Conservation (phyloP, 2,888 invertebrate species). For the Athrips mouffetella region DNA sequence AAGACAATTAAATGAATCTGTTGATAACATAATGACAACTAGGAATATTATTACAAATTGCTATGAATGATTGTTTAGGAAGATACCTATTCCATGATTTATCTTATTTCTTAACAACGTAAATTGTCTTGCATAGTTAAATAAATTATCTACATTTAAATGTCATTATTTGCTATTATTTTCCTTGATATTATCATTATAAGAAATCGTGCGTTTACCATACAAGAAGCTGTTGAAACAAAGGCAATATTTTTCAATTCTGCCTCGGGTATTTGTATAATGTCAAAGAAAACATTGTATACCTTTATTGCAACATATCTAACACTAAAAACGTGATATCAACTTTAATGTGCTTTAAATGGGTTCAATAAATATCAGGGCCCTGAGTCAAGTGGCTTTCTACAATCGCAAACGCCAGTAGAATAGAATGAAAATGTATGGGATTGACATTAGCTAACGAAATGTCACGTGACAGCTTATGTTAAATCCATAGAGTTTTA, state of each 20-base stretch:
- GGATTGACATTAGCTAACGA: no score
- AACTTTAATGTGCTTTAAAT: no score
- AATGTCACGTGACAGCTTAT: no score
- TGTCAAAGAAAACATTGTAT: not conserved
- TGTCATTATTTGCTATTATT: not conserved
- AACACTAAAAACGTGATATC: no score
- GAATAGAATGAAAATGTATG: no score
- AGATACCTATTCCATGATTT: constrained; percentile 1
- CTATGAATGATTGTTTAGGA: not conserved
- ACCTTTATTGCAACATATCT: not conserved
- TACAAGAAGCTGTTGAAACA: not conserved
- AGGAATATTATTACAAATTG: constrained; percentile 3
- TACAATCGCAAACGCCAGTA: no score
- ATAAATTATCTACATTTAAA: not conserved
- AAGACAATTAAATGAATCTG: not conserved
- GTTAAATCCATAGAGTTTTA: no score
- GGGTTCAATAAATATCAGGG: no score
- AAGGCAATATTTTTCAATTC: constrained; percentile 11
- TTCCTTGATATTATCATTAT: constrained; percentile 5
- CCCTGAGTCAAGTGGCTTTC: no score
- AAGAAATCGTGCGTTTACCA: constrained; percentile 7
- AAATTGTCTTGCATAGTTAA: not conserved
- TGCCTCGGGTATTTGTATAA: not conserved
- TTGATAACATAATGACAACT: not conserved
- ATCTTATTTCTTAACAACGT: not conserved